Evolutionary conservation across 2,113 vertebrate genomes (phyloP).

Genomic region (Vulpes vulpes): DNA sequence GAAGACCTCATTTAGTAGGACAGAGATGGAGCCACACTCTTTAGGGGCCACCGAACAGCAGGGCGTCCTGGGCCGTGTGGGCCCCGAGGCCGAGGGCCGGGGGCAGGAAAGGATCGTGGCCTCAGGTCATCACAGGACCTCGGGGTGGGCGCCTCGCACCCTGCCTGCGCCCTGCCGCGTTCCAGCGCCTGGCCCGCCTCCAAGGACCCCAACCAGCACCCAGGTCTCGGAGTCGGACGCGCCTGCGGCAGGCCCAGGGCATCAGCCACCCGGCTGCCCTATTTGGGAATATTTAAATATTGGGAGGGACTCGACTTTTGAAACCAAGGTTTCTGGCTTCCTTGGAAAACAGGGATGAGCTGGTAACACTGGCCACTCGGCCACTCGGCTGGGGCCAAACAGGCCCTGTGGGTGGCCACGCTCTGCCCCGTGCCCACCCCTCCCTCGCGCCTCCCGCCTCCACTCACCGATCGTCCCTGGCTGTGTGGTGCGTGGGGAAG

Average conservation of each 20-base stretch:
- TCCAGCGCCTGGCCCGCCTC: no score
- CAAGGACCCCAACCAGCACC: no score
- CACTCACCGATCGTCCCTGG: accelerated
- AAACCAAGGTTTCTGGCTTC: neutral
- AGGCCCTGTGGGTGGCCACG: accelerated
- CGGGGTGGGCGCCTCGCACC: accelerated
- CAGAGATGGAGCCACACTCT: neutral
- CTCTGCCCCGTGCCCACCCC: neutral
- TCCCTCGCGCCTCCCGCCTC: accelerated
- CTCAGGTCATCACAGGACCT: accelerated
- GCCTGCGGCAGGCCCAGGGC: no score
- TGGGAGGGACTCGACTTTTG: no score
- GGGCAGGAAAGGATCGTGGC: neutral
- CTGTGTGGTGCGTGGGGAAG: neutral
- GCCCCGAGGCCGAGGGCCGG: neutral
- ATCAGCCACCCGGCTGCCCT: no score
- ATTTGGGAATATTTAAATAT: neutral
- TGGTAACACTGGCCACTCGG: no score
- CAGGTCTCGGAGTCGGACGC: accelerated
- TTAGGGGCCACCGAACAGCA: neutral
- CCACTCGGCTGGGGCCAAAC: neutral
- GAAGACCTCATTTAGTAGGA: neutral
- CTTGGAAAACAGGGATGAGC: neutral
- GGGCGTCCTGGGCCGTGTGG: neutral
- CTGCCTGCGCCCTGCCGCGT: no score